A percentile compares a stretch with the other conserved stretches of the same genome.
phyloP scores from a whole-genome alignment of 2,113 vertebrate genomes.

The Xiphophorus hellerii region DNA sequence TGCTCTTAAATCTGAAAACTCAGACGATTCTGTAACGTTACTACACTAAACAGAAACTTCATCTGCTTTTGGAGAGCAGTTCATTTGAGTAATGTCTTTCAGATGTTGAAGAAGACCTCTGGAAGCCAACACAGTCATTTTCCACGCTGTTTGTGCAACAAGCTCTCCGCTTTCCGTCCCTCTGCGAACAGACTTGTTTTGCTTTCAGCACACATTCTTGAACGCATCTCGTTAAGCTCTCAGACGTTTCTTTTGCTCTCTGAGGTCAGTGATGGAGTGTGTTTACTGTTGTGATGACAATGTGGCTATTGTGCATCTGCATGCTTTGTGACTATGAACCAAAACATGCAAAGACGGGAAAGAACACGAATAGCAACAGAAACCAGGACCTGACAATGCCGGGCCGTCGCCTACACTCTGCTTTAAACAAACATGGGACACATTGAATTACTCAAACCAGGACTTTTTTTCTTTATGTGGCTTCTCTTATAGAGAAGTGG shows the following conservation, averaged over 20 bases:
- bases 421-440: conserved; percentile 68
- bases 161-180: conserved; percentile 45
- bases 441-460: conserved; percentile 81
- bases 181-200: conserved; percentile 28
- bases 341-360: not conserved
- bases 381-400: conserved; percentile 65
- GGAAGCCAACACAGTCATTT: conserved; percentile 28
- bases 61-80: conserved; percentile 18
- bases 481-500: conserved; percentile 56
- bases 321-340: conserved; percentile 34
- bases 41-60: conserved; percentile 36
- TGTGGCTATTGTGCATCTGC: conserved; percentile 37
- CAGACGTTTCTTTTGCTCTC: conserved; percentile 19
- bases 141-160: conserved; percentile 36
- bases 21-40: conserved; percentile 27
- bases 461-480: conserved; percentile 49
- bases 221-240: conserved; percentile 37
- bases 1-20: conserved; percentile 30
- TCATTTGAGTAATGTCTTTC: conserved; percentile 41
- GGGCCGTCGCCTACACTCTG: conserved; percentile 22
- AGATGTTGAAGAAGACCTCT: conserved; percentile 42
- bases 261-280: conserved; percentile 46
- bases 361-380: conserved; percentile 24
- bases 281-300: conserved; percentile 47
- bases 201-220: conserved; percentile 26